These are phyloP conservation scores for Fragum fragum DNA, from an alignment of 2,888 invertebrate species.

Conservation along the genomic window DNA sequence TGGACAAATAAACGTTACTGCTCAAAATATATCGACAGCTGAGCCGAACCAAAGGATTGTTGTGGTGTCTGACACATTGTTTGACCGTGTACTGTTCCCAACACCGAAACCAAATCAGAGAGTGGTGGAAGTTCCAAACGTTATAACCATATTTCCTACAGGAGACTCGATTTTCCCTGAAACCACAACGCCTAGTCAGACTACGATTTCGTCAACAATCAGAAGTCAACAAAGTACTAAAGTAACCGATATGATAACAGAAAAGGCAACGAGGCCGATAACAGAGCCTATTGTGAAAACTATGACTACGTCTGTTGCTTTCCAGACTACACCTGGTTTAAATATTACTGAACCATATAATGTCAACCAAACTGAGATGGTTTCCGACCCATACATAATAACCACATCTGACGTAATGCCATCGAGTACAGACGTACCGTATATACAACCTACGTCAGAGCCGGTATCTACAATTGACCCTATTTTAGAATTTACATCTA, in stretches of 20 bases:
- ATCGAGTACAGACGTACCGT: neutral
- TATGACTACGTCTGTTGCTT: neutral
- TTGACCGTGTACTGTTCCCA: slow-evolving; percentile 15
- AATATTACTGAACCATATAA: neutral
- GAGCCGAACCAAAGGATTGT: slow-evolving; percentile 7
- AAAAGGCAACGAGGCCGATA: neutral
- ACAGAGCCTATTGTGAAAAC: neutral
- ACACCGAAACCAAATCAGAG: slow-evolving; percentile 11
- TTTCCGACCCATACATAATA: neutral
- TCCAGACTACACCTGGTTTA: no score
- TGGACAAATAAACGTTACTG: neutral
- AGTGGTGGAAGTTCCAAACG: neutral
- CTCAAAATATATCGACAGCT: neutral
- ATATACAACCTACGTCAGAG: neutral
- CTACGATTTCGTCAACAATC: neutral
- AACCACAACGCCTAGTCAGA: neutral
- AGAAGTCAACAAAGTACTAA: neutral
- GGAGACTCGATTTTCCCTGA: neutral
- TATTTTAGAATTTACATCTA: neutral
- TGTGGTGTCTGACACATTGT: neutral
- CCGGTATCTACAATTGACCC: neutral
- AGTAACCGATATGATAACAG: neutral
- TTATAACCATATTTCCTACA: slow-evolving; percentile 1
- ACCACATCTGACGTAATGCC: neutral
- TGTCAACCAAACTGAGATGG: neutral